A percentile compares a stretch with the other conserved stretches of the same genome.
phyloP scores from a whole-genome alignment of 1,140 invertebrate species.

The Cyrtorhinus lividipennis region DNA sequence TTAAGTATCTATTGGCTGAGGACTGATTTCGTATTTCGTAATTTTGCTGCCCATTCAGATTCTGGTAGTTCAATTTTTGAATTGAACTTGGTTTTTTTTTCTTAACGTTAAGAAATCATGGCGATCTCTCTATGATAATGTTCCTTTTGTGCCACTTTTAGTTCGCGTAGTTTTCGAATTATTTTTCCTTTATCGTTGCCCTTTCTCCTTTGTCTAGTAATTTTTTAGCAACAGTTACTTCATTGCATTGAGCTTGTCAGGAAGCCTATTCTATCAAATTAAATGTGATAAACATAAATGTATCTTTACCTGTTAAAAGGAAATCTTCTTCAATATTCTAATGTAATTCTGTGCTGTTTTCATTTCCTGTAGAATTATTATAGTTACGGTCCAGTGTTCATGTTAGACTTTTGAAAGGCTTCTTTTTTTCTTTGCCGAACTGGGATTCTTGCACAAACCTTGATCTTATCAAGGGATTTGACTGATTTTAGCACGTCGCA shows the following conservation, averaged over 20 bases:
- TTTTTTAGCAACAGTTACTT: background rate
- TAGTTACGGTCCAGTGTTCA: background rate
- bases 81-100: background rate
- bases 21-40: background rate
- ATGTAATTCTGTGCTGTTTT: background rate
- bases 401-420: background rate
- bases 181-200: constrained; percentile 10
- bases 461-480: background rate
- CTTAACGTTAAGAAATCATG: constrained; percentile 9
- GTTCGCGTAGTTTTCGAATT: constrained; percentile 10
- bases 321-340: background rate
- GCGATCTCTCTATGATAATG: constrained; percentile 19
- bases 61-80: background rate
- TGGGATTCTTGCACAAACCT: background rate
- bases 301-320: background rate
- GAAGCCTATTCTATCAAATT: constrained; percentile 8
- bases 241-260: background rate
- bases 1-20: background rate
- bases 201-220: background rate
- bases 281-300: background rate
- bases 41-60: background rate
- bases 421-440: background rate
- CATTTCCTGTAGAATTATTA: background rate
- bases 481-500: background rate
- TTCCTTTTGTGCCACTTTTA: constrained; percentile 21